Conservation (phyloP, 2,113 vertebrate genomes). For the Xyrauchen texanus region DNA sequence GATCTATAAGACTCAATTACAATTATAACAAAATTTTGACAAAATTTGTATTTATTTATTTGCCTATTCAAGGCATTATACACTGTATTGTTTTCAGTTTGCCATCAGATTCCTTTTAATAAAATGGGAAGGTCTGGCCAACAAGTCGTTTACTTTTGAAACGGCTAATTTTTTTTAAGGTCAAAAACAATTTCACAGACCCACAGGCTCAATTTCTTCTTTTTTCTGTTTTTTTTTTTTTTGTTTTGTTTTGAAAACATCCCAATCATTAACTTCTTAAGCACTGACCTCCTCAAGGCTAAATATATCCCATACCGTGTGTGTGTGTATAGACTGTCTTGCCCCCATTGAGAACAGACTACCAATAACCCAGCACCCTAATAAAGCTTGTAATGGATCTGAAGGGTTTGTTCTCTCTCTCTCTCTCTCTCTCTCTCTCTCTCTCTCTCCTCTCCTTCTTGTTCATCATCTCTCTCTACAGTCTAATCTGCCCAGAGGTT, state of each 20-base stretch:
- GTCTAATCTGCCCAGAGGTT: constrained; percentile 76
- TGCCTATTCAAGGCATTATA: not conserved
- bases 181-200: not conserved
- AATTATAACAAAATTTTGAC: too few relatives aligned
- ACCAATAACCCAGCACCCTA: constrained; percentile 74
- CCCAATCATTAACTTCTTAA: constrained; percentile 62
- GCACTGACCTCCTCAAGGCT: constrained; percentile 54
- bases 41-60: too few relatives aligned
- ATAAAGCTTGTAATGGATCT: constrained; percentile 78
- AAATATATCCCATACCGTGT: constrained; percentile 54
- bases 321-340: not conserved
- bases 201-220: constrained; percentile 45
- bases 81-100: constrained; percentile 14
- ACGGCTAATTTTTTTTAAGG: not conserved
- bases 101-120: not conserved
- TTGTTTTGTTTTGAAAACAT: constrained; percentile 67
- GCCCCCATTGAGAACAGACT: constrained; percentile 68
- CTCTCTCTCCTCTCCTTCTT: not conserved
- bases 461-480: constrained; percentile 67
- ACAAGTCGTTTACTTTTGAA: constrained; percentile 16
- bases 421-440: not conserved
- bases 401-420: constrained; percentile 61
- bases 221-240: constrained; percentile 62
- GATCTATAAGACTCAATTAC: too few relatives aligned
- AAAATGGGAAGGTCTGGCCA: not conserved